Evolutionary conservation across 2,888 invertebrate species (phyloP), one percentile per base, ranked within the genome.

Genomic region (Trichogramma dendrolimi): DNA sequence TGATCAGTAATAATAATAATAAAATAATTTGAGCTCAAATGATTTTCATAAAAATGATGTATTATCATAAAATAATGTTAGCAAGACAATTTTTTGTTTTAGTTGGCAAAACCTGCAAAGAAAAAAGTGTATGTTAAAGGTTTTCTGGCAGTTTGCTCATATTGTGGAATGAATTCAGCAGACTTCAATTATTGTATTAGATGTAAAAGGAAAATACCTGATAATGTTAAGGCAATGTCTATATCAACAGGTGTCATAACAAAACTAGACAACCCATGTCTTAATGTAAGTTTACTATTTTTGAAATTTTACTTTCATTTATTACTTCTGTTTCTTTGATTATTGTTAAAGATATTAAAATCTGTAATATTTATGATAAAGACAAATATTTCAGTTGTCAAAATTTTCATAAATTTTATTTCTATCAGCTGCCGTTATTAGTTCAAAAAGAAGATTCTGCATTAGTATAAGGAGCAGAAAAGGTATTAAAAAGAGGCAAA

Each of bases 121-220:
- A 27, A 27, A 27, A 27, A 27, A 27, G 27, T 60, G 53, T 70
- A 62, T 65, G 62, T 78, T 65, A 75, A 87, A 46, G 91, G 91
- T 56, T 87, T 86, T 81, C 80, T 89, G 68, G 91, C 91, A 6
- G 84, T 94, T 2, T 94, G 94, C 78, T 85, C 86, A 67, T 83
- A 84, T 68, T 94, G 94, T 77, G 94, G 94, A 14, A 87, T 88
- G 73, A 84, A 87, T 52, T 91, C 92, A 57, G 83, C 85, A 70
- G 89, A 92, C 78, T 91, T 92, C 76, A 88, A 86, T 70, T 86
- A 85, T 65, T 94, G 94, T 80, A 86, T 89, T 78, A 78, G 85
- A 69, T 91, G 91, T 81, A 86, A 84, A 75, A 82, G 87, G 71
- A 85, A 87, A 73, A 85, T 91, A 70, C 85, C 87, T 1, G 88